Evolutionary conservation across 2,113 vertebrate genomes (phyloP).

Genomic region (Oryzias melastigma): DNA sequence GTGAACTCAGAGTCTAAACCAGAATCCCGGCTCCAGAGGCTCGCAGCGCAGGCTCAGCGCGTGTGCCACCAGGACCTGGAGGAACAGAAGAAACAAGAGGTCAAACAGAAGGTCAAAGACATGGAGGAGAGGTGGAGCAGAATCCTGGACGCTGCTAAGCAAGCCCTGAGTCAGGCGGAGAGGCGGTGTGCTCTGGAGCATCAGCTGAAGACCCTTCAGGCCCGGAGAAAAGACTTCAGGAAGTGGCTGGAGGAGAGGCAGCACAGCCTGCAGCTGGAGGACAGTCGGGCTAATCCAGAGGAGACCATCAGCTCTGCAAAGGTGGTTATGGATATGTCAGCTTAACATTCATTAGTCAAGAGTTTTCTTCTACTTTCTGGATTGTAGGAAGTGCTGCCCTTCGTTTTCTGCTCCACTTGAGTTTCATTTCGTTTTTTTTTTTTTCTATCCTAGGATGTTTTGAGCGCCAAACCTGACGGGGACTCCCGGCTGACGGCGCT

Average conservation of each 20-base stretch:
- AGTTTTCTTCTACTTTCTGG: too few relatives aligned
- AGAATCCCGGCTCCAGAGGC: constrained; percentile 56
- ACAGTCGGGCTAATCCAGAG: constrained; percentile 31
- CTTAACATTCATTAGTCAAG: too few relatives aligned
- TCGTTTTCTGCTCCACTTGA: too few relatives aligned
- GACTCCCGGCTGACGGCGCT: constrained; percentile 61
- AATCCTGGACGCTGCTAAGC: constrained; percentile 35
- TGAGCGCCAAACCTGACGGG: constrained; percentile 68
- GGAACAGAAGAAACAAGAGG: constrained; percentile 30
- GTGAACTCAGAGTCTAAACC: constrained; percentile 53
- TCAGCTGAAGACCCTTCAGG: constrained; percentile 30
- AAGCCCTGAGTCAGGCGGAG: constrained; percentile 29
- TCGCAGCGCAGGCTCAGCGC: constrained; percentile 41
- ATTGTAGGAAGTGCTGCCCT: too few relatives aligned
- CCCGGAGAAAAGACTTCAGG: constrained; percentile 25
- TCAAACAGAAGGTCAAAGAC: constrained; percentile 31
- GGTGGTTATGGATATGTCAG: constrained; percentile 29
- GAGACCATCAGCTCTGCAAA: constrained; percentile 41
- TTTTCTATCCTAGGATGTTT: constrained; percentile 45
- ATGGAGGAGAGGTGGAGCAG: constrained; percentile 49
- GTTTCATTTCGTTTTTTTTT: not conserved
- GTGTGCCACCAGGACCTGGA: constrained; percentile 35
- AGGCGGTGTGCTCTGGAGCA: constrained; percentile 21
- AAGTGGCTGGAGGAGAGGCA: constrained; percentile 58
- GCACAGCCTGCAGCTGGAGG: constrained; percentile 24